Base-by-base conservation (phyloP, 2,888 invertebrate species). In the Sarcophaga caerulescens region DNA sequence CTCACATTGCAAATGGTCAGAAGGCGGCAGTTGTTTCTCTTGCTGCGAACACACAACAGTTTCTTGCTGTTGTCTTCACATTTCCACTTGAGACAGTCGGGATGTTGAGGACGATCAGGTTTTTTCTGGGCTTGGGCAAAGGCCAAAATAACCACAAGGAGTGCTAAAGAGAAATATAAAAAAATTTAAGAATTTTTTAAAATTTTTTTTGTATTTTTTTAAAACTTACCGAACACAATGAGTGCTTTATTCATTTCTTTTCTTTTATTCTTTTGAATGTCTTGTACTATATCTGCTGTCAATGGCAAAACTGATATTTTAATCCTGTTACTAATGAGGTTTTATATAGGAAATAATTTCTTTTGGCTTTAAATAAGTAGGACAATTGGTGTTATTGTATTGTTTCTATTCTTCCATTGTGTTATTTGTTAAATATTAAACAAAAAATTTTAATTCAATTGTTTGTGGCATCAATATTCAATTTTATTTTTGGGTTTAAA, bases 1-100 rank as follows among this genome's bases (percentile, higher is more conserved):
- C 73, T 70, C 11, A 89, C 88, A 65, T 89, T 88, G 77, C 91
- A 91, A 0, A 63, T 60, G 76, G 89, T 91, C 77, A 90, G 60
- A 65, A 89, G 77, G 3, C 86, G 83, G 62, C 69, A 89, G 59
- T 78, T 85, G 11, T 88, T 87, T 4, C 87, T 82, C 5, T 35
- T 76, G 19, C 83, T 85, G 21, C 85, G 73, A 87, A 89, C 89
- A 88, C 91, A 91, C 65, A 70, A 81, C 12, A 84, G 73, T n/a
- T 45, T 19, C 66, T 83, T 78, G 21, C 81, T 81, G 19, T 87
- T 85, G 10, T 60, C 23, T 25, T 65, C 21, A 65, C 87, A 85
- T 12, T 23, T 60, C 0, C 63, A n/a, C 2, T 23, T 45, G 1
- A 62, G 65, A 25, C 87, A 82, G 45, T 52, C 47, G 3, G n/a